These are phyloP conservation scores for Philereme vetulata DNA, from an alignment of 2,888 invertebrate species.

Conservation along the genomic window DNA sequence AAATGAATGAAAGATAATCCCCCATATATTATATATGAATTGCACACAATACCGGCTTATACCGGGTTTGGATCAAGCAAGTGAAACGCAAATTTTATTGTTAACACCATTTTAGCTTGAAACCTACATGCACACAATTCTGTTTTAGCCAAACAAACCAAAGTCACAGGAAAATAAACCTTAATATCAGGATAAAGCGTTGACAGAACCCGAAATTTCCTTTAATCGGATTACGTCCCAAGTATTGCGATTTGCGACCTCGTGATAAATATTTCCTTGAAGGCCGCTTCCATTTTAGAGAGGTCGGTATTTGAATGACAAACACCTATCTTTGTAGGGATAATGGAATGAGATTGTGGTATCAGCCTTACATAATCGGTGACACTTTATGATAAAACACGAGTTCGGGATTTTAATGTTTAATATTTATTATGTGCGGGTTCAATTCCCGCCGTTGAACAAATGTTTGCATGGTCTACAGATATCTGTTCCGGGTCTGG, in stretches of 20 bases:
- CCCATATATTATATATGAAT: too few relatives aligned
- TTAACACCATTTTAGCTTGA: conserved; percentile 55
- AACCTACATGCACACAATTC: conserved; percentile 31
- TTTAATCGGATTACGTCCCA: conserved; percentile 34
- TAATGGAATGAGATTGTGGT: not conserved
- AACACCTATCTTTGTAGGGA: conserved; percentile 12
- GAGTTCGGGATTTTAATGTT: not conserved
- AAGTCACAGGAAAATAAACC: conserved; percentile 27
- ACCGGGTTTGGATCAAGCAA: conserved; percentile 44
- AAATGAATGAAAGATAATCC: too few relatives aligned
- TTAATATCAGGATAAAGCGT: conserved; percentile 23
- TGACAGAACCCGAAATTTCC: conserved; percentile 25
- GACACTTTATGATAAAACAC: not conserved
- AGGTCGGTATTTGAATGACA: conserved; percentile 30
- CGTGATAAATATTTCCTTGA: conserved; percentile 31
- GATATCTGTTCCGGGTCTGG: too few relatives aligned
- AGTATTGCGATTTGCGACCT: conserved; percentile 32
- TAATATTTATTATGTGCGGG: not conserved
- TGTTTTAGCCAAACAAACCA: conserved; percentile 20
- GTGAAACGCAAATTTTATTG: conserved; percentile 57
- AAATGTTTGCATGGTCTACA: too few relatives aligned
- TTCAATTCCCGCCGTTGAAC: too few relatives aligned
- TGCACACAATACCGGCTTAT: conserved; percentile 6
- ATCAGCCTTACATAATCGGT: not conserved
- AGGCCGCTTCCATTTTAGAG: conserved; percentile 19